These are phyloP conservation scores for Atractosteus spatula DNA, from an alignment of 2,113 vertebrate species.

Conservation along the genomic window DNA sequence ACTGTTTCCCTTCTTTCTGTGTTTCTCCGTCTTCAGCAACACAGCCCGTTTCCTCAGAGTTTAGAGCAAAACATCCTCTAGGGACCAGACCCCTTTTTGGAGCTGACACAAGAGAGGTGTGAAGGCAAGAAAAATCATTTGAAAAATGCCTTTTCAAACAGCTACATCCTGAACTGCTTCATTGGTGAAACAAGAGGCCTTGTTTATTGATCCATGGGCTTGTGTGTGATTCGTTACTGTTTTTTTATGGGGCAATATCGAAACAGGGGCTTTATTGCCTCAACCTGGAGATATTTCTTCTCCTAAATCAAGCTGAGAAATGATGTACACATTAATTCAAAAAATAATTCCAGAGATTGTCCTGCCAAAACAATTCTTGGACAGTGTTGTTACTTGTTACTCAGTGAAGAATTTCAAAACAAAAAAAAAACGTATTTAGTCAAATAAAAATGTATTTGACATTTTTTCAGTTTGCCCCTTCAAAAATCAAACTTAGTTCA, in stretches of 20 bases:
- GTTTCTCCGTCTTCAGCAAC: conserved; percentile 13
- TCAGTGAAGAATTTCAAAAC: too few species aligned
- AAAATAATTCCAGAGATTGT: too few species aligned
- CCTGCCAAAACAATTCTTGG: too few species aligned
- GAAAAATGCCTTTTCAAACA: conserved; percentile 39
- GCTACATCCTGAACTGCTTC: conserved; percentile 45
- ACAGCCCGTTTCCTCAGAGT: conserved; percentile 5
- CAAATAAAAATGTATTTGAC: too few species aligned
- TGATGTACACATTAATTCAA: too few species aligned
- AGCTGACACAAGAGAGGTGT: conserved; percentile 4
- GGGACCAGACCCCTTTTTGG: conserved; percentile 40
- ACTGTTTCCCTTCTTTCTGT: background rate
- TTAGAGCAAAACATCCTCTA: conserved; percentile 19
- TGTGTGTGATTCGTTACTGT: background rate
- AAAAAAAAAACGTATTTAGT: too few species aligned
- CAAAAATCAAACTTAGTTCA: too few species aligned
- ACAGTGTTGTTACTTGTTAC: too few species aligned
- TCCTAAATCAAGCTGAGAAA: too few species aligned
- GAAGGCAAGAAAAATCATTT: conserved; percentile 37
- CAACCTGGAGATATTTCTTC: too few species aligned
- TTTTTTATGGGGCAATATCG: background rate
- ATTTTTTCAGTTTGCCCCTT: too few species aligned
- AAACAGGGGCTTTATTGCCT: background rate
- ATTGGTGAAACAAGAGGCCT: background rate
- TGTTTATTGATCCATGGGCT: conserved; percentile 36